Percentiles rank a stretch among this genome's conserved stretches.
These are phyloP conservation scores for Serilophus lunatus DNA, from an alignment of 2,113 vertebrate species.

Conservation along the genomic window DNA sequence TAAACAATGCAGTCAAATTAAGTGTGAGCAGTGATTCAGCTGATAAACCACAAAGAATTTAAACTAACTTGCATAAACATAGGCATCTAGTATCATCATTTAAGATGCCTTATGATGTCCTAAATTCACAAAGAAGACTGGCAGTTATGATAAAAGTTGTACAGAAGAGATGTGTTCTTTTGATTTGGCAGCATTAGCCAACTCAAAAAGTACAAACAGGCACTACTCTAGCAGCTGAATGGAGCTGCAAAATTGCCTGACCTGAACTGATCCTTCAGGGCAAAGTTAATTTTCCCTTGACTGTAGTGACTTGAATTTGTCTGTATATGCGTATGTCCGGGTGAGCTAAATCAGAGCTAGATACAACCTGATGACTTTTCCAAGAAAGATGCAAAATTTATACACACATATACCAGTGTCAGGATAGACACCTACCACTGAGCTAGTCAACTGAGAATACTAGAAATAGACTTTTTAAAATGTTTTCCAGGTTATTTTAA, in stretches of 20 bases:
- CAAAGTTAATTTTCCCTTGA: not conserved
- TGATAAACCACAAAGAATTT: not conserved
- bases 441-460: not conserved
- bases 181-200: not conserved
- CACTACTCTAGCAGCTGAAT: not conserved
- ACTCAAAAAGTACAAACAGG: not conserved
- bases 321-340: fast-evolving
- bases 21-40: not conserved
- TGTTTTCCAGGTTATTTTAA: not conserved
- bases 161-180: fast-evolving
- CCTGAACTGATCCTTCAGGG: not conserved
- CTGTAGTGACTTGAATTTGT: not conserved
- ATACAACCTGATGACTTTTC: not conserved
- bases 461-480: not conserved
- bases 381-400: not conserved
- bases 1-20: not conserved
- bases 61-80: not conserved
- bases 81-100: not conserved
- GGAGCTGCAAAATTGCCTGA: not conserved
- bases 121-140: not conserved
- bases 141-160: not conserved
- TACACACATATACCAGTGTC: fast-evolving
- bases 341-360: not conserved
- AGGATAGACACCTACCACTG: not conserved
- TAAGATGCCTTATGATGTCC: not conserved